Evolutionary conservation across 2,888 invertebrate genomes (phyloP).

Genomic region (Sialis lutaria): DNA sequence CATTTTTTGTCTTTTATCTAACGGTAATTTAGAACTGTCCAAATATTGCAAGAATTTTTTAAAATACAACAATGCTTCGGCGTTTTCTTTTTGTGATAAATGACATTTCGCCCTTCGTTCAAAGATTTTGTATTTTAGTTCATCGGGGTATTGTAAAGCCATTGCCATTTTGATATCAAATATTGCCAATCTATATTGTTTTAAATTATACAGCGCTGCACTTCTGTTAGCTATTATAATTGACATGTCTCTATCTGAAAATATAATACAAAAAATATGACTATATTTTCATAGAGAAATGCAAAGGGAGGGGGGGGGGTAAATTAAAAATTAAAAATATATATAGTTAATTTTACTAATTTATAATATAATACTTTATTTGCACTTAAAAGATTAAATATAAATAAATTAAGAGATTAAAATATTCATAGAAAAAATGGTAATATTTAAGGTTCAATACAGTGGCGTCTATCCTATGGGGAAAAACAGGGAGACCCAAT

Average conservation of each 20-base stretch:
- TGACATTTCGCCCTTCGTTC: constrained; percentile 58
- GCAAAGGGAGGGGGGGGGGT: no score
- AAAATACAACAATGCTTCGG: constrained; percentile 45
- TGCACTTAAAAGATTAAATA: no score
- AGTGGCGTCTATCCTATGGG: no score
- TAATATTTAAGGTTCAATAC: no score
- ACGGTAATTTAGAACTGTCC: constrained; percentile 44
- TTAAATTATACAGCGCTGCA: constrained; percentile 57
- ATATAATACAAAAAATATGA: no score
- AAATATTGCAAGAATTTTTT: constrained; percentile 46
- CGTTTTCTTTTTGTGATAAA: constrained; percentile 45
- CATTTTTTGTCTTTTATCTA: constrained; percentile 36
- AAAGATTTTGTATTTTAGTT: constrained; percentile 56
- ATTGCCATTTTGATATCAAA: constrained; percentile 53
- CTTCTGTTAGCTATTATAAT: constrained; percentile 66
- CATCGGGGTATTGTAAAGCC: constrained; percentile 46
- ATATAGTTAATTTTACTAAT: no score
- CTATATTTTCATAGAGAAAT: no score
- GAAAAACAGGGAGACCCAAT: no score
- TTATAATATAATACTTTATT: no score
- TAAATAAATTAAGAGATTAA: no score
- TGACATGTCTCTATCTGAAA: constrained; percentile 39
- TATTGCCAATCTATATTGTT: constrained; percentile 46
- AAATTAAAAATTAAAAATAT: no score
- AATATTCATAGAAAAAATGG: no score